Conservation (phyloP, 2,888 invertebrate species). For the Caenorhabditis imperialis region DNA sequence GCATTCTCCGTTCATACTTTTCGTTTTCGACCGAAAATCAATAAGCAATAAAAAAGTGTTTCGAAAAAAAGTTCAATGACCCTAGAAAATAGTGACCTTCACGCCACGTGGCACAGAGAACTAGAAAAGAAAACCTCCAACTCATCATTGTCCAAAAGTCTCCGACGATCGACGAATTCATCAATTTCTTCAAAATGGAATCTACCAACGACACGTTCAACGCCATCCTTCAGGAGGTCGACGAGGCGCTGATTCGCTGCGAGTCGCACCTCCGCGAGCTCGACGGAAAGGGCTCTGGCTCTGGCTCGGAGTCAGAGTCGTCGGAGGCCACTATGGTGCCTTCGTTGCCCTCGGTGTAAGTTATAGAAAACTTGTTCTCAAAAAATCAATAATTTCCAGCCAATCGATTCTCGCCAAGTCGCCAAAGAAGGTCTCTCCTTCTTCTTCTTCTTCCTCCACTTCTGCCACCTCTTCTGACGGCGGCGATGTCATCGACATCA, state of each 20-base stretch:
- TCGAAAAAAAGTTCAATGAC: no score
- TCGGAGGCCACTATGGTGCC: slow-evolving; percentile 4
- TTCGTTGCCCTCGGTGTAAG: no score
- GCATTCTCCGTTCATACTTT: slow-evolving; percentile 10
- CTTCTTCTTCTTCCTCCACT: neutral
- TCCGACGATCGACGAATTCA: no score
- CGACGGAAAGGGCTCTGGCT: neutral
- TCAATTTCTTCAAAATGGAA: no score
- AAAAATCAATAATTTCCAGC: neutral
- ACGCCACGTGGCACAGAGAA: no score
- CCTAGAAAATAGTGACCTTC: no score
- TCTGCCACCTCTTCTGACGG: neutral
- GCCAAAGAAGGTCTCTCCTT: no score
- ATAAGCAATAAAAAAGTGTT: no score
- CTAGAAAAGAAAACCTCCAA: no score
- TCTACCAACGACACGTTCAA: slow-evolving; percentile 20
- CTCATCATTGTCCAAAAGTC: no score
- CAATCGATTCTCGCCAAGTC: neutral
- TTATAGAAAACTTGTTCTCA: no score
- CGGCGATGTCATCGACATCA: neutral
- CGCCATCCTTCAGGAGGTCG: slow-evolving; percentile 6
- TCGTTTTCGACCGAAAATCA: no score
- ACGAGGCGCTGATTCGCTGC: slow-evolving; percentile 11
- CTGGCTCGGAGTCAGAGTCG: neutral
- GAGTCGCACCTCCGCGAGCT: slow-evolving; percentile 5